phyloP scores from a whole-genome alignment of 1,140 invertebrate genomes.

The Lamellibrachia luymesi region DNA sequence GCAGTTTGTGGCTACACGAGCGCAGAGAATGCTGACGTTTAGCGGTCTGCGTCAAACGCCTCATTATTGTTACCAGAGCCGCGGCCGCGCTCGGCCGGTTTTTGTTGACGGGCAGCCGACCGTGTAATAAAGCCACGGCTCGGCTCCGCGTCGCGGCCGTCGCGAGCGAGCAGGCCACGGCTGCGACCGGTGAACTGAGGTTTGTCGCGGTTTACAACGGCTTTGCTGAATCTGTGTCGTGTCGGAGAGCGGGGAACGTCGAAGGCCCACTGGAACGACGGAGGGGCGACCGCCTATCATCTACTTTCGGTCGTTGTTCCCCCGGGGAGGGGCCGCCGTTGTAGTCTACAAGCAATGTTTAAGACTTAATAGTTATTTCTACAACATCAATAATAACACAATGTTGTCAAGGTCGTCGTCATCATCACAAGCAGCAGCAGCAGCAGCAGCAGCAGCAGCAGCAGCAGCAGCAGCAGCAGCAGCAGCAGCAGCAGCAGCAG shows the following conservation, averaged over 20 bases:
- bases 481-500: background rate
- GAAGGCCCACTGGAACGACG: background rate
- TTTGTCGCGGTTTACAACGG: background rate
- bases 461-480: background rate
- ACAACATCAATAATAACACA: too few relatives aligned
- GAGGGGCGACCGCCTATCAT: too few relatives aligned
- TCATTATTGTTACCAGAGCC: background rate
- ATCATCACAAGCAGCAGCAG: background rate
- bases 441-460: background rate
- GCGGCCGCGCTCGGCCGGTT: too few relatives aligned
- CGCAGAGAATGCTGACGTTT: background rate
- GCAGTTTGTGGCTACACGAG: background rate
- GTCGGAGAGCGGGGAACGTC: background rate
- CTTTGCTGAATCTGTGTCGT: background rate
- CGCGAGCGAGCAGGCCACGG: too few relatives aligned
- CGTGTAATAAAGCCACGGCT: background rate
- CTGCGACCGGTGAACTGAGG: too few relatives aligned
- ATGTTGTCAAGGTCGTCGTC: too few relatives aligned
- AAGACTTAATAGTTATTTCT: too few relatives aligned
- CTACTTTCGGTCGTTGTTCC: too few relatives aligned
- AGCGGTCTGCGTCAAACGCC: background rate
- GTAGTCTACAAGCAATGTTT: too few relatives aligned
- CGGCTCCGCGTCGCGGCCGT: background rate
- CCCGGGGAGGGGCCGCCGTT: too few relatives aligned
- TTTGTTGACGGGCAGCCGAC: background rate